Evolutionary conservation across 2,888 invertebrate species (phyloP).

Genomic region (Meiosimyza platycephala): DNA sequence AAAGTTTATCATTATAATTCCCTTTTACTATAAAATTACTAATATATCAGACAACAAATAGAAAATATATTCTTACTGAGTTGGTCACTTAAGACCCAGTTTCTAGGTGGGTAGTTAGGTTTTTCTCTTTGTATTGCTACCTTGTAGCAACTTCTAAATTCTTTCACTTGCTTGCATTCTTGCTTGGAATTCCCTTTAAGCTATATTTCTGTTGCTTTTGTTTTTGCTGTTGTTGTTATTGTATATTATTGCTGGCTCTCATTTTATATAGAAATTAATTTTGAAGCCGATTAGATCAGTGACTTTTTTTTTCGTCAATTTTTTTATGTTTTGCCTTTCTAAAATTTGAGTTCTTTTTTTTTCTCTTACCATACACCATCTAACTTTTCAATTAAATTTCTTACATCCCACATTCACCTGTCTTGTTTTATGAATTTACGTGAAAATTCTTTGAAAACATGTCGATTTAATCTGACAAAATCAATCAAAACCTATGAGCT

Average conservation of each 20-base stretch:
- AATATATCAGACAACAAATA: too few species aligned
- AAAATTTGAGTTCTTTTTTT: background rate
- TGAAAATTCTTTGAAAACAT: background rate
- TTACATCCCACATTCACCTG: conserved; percentile 7
- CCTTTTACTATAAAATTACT: too few species aligned
- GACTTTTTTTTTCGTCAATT: background rate
- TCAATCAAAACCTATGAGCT: background rate
- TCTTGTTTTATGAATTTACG: background rate
- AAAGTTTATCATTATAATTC: too few species aligned
- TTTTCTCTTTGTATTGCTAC: too few species aligned
- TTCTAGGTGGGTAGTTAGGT: too few species aligned
- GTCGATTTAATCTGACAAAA: conserved; percentile 1
- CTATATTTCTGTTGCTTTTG: background rate
- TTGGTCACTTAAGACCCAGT: too few species aligned
- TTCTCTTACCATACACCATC: background rate
- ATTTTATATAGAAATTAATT: conserved; percentile 22
- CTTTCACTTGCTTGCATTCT: conserved; percentile 13
- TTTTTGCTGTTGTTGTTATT: background rate
- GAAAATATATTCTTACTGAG: too few species aligned
- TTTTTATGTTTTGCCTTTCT: background rate
- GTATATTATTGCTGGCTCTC: background rate
- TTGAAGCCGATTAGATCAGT: conserved; percentile 15
- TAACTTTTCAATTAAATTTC: background rate
- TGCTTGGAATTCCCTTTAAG: conserved; percentile 25
- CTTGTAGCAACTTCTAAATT: background rate